These are phyloP conservation scores for Vulpes ferrilata DNA, from an alignment of 2,113 vertebrate species.

Conservation along the genomic window DNA sequence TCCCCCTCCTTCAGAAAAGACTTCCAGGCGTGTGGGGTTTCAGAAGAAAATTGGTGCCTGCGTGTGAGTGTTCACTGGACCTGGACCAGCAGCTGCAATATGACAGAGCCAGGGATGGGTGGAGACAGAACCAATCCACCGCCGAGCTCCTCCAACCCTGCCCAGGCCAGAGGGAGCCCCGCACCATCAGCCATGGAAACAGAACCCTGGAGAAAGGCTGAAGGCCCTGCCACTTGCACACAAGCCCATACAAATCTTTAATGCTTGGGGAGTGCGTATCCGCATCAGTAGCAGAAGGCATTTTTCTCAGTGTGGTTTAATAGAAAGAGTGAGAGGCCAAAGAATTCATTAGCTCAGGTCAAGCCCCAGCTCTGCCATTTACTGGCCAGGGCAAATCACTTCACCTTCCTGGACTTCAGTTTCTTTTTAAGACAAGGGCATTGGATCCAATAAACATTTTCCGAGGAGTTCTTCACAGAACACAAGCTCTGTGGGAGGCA, in stretches of 20 bases:
- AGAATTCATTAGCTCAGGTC: neutral
- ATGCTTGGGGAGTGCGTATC: neutral
- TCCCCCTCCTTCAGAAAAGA: constrained; percentile 73
- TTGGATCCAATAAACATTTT: neutral
- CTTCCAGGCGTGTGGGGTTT: constrained; percentile 85
- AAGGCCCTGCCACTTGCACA: neutral
- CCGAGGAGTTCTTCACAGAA: neutral
- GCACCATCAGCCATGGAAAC: neutral
- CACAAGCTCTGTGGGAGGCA: neutral
- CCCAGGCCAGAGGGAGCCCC: neutral
- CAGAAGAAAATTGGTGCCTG: constrained; percentile 74
- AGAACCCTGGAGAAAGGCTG: neutral
- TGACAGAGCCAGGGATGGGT: constrained; percentile 63
- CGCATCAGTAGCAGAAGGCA: neutral
- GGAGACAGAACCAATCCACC: constrained; percentile 86
- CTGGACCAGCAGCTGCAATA: constrained; percentile 73
- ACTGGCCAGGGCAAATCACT: neutral
- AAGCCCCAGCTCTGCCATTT: neutral
- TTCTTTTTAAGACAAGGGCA: neutral
- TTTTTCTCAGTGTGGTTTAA: neutral
- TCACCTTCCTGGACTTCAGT: neutral
- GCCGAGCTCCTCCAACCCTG: constrained; percentile 72
- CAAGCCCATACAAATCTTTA: neutral
- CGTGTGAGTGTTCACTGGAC: constrained; percentile 73
- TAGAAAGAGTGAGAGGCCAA: neutral